phyloP scores from a whole-genome alignment of 2,113 vertebrate species.

The Corythaixoides concolor region DNA sequence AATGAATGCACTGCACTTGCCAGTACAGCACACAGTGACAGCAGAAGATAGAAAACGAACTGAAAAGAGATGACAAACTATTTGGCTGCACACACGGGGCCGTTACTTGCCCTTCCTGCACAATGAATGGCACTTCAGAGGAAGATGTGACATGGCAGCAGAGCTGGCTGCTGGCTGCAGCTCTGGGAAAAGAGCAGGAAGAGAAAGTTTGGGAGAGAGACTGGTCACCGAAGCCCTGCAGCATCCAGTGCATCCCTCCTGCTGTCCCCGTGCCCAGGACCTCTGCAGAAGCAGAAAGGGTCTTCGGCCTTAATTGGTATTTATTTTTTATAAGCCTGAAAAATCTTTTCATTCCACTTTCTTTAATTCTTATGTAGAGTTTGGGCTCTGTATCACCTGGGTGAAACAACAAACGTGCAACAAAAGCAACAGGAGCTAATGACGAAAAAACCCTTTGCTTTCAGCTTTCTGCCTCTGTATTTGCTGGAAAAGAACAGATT shows the following conservation, averaged over 20 bases:
- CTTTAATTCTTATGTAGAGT: background rate
- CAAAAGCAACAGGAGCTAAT: background rate
- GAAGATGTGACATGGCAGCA: background rate
- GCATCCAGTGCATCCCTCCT: background rate
- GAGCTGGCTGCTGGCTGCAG: background rate
- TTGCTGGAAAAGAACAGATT: slow-evolving; percentile 11
- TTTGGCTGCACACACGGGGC: background rate
- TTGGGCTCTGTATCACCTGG: background rate
- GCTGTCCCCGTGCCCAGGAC: background rate
- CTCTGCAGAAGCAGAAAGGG: background rate
- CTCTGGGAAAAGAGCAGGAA: background rate
- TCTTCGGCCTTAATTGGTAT: background rate
- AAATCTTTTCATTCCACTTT: background rate
- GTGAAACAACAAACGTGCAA: background rate
- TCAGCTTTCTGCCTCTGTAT: background rate
- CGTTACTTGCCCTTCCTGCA: background rate
- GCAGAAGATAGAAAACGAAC: background rate
- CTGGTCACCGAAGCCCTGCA: background rate
- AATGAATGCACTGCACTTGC: background rate
- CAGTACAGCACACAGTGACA: background rate
- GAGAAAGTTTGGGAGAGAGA: background rate
- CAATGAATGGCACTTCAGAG: background rate
- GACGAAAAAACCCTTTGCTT: background rate
- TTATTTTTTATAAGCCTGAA: background rate
- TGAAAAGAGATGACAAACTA: background rate